Conservation (phyloP, 2,797 vertebrate genomes). For the Sandelia bainsii region DNA sequence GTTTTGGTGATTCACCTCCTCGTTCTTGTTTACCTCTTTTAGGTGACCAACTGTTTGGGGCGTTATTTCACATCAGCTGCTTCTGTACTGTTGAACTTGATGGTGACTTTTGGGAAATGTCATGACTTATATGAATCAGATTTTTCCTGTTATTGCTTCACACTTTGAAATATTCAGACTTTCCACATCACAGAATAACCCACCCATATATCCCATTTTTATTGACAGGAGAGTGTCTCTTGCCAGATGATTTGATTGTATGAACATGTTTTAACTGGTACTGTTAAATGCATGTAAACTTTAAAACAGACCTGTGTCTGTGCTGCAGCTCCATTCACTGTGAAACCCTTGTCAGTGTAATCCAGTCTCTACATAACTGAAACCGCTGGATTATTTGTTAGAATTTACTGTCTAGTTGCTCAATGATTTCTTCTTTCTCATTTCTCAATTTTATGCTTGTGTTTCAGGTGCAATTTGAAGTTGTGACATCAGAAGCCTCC, state of each 20-base stretch:
- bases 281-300: background rate
- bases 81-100: background rate
- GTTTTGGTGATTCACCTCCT: slow-evolving; percentile 15
- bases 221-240: background rate
- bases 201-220: background rate
- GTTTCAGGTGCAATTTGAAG: slow-evolving; percentile 93
- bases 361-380: background rate
- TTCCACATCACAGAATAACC: slow-evolving; percentile 45
- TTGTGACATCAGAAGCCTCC: slow-evolving; percentile 95
- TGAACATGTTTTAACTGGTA: slow-evolving; percentile 9
- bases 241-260: background rate
- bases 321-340: slow-evolving; percentile 29
- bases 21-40: background rate
- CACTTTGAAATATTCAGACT: background rate
- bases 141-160: slow-evolving; percentile 16
- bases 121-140: slow-evolving; percentile 22
- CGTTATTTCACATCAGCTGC: background rate
- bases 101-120: slow-evolving; percentile 18
- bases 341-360: slow-evolving; percentile 35
- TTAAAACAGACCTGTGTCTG: background rate
- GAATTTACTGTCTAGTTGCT: background rate
- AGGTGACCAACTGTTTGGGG: background rate
- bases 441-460: background rate
- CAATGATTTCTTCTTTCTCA: too few species aligned
- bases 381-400: accelerated